A percentile compares a stretch with the other conserved stretches of the same genome.
These are phyloP conservation scores for Achlya flavicornis DNA, from an alignment of 2,888 invertebrate genomes.

Conservation along the genomic window DNA sequence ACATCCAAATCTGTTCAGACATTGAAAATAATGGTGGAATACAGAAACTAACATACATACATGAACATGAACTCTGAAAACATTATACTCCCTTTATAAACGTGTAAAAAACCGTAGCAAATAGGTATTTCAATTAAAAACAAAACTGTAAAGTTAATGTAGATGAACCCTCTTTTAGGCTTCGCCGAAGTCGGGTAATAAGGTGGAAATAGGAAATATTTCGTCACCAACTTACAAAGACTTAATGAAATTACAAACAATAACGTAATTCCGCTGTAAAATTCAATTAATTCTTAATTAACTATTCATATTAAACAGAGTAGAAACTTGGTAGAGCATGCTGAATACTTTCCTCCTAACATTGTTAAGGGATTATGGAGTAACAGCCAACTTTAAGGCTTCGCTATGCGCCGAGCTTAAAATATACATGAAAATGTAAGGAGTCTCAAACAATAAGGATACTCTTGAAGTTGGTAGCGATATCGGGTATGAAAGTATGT, in stretches of 20 bases:
- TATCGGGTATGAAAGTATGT: slow-evolving; percentile 61
- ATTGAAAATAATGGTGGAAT: too few species aligned
- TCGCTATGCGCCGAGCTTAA: slow-evolving; percentile 58
- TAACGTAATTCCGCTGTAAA: slow-evolving; percentile 42
- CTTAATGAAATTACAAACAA: slow-evolving; percentile 27
- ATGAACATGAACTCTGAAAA: too few species aligned
- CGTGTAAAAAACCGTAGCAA: too few species aligned
- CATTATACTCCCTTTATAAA: too few species aligned
- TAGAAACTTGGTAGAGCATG: slow-evolving; percentile 52
- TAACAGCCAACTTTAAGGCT: slow-evolving; percentile 54
- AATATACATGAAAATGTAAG: slow-evolving; percentile 67
- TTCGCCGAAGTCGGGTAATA: too few species aligned
- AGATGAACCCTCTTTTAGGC: too few species aligned
- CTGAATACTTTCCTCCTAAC: slow-evolving; percentile 65
- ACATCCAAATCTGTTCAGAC: too few species aligned
- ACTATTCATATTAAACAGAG: slow-evolving; percentile 64
- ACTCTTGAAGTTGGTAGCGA: slow-evolving; percentile 45
- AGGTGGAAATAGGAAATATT: background rate
- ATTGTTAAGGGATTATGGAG: slow-evolving; percentile 67
- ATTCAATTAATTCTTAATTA: slow-evolving; percentile 66
- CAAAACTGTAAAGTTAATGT: too few species aligned
- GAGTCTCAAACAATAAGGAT: slow-evolving; percentile 61
- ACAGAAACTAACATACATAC: too few species aligned
- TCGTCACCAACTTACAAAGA: slow-evolving; percentile 1
- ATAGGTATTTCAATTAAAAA: too few species aligned